Conservation (phyloP, 2,113 vertebrate genomes). For the Cyprinus carpio region DNA sequence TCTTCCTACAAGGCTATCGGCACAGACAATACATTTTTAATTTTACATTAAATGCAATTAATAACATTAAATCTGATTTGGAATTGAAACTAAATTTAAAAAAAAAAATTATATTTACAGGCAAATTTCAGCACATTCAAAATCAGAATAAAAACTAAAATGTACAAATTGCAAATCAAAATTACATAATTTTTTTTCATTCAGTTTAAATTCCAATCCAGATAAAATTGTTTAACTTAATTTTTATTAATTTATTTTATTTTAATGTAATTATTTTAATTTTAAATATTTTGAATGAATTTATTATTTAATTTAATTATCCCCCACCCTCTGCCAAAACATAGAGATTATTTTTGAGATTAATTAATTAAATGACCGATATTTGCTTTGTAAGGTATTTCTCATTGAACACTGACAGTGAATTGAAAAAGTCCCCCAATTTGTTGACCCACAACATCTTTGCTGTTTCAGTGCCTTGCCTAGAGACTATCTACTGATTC, state of each 20-base stretch:
- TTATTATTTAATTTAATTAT: no score
- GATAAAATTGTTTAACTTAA: no score
- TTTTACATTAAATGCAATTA: neutral
- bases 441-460: slow-evolving; percentile 5
- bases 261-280: no score
- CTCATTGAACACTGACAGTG: neutral
- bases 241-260: no score
- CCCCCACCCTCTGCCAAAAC: no score
- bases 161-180: neutral
- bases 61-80: neutral
- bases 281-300: no score
- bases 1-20: no score
- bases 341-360: no score
- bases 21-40: no score
- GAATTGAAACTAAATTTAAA: neutral
- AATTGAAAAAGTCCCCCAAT: neutral
- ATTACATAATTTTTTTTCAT: neutral
- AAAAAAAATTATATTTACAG: neutral
- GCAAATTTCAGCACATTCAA: neutral
- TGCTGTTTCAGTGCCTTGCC: slow-evolving; percentile 9
- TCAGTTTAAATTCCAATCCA: neutral
- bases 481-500: slow-evolving; percentile 38
- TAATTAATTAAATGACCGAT: no score
- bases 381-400: neutral
- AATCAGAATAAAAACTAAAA: neutral